Conservation (phyloP, 1,140 invertebrate species). For the Aphelenchoides avenae region DNA sequence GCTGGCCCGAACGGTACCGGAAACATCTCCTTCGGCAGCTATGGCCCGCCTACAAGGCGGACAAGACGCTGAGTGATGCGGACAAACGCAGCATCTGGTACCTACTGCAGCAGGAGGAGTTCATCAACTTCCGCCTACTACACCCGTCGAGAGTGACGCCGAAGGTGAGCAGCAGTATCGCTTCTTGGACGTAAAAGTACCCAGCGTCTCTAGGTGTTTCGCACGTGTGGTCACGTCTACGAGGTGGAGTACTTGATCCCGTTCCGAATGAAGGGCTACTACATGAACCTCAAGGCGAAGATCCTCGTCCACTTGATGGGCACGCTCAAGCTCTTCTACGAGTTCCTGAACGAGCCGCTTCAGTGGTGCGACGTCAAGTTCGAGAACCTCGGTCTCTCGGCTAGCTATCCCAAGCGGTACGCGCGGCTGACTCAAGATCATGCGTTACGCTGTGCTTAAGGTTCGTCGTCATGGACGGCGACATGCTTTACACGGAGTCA, state of each 20-base stretch:
- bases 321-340: slow-evolving; percentile 57
- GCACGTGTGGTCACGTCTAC: slow-evolving; percentile 57
- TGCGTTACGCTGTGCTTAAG: slow-evolving; percentile 17
- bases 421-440: neutral
- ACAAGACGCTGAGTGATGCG: slow-evolving; percentile 27
- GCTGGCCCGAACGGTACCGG: slow-evolving; percentile 49
- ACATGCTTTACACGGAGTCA: slow-evolving; percentile 56
- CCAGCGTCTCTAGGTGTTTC: slow-evolving; percentile 36
- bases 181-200: too few relatives aligned
- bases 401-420: slow-evolving; percentile 56
- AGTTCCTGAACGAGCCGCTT: slow-evolving; percentile 57
- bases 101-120: slow-evolving; percentile 58
- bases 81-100: slow-evolving; percentile 54
- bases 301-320: slow-evolving; percentile 58
- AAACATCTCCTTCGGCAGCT: slow-evolving; percentile 46
- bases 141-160: slow-evolving; percentile 51
- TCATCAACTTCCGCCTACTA: slow-evolving; percentile 46
- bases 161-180: slow-evolving; percentile 31
- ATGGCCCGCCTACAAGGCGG: slow-evolving; percentile 44
- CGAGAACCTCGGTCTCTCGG: slow-evolving; percentile 57
- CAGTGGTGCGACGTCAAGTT: slow-evolving; percentile 60
- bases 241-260: slow-evolving; percentile 49
- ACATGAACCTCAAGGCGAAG: slow-evolving; percentile 52
- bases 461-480: slow-evolving; percentile 58
- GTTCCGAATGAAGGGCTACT: slow-evolving; percentile 54